Evolutionary conservation across 2,888 invertebrate genomes (phyloP).

Genomic region (Rapana venosa): DNA sequence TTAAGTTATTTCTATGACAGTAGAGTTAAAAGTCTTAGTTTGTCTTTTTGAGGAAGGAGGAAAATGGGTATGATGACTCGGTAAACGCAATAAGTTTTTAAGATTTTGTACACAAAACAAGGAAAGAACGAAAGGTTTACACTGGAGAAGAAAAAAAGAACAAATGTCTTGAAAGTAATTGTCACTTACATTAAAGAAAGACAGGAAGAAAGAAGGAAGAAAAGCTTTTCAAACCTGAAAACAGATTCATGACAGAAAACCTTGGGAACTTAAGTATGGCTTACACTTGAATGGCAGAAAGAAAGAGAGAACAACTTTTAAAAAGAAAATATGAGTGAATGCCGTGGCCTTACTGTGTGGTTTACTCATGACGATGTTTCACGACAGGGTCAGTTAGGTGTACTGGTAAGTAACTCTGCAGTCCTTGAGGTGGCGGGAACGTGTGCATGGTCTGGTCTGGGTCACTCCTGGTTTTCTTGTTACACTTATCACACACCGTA

Average conservation of each 20-base stretch:
- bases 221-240: too few species aligned
- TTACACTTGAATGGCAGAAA: neutral
- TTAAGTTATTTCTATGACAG: too few species aligned
- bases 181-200: too few species aligned
- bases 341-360: neutral
- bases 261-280: too few species aligned
- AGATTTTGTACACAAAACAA: neutral
- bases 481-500: neutral
- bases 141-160: neutral
- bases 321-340: neutral
- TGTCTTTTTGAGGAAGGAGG: too few species aligned
- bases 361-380: neutral
- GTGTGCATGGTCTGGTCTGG: constrained; percentile 15
- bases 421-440: constrained; percentile 15
- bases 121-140: neutral
- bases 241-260: neutral
- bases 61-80: too few species aligned
- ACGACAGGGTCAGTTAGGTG: constrained; percentile 67
- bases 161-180: neutral
- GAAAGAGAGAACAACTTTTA: neutral
- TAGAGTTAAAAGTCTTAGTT: too few species aligned
- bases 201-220: too few species aligned
- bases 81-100: too few species aligned
- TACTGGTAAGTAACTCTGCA: constrained; percentile 65
- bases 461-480: neutral